A percentile compares a stretch with the other conserved stretches of the same genome.
Evolutionary conservation across 2,113 vertebrate genomes (phyloP).

Genomic region (Alligator mississippiensis): DNA sequence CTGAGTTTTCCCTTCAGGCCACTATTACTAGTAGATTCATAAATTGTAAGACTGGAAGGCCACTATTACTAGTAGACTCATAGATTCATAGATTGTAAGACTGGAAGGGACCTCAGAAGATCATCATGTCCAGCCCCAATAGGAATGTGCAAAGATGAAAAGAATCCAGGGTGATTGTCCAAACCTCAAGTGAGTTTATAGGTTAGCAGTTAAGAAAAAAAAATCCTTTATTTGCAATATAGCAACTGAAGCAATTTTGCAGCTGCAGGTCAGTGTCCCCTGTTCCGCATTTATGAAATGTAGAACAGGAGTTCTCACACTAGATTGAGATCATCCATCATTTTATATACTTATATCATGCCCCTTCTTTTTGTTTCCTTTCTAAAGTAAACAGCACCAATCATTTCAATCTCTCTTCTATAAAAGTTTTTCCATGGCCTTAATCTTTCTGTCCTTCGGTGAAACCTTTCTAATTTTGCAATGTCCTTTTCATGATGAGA

Average conservation of each 20-base stretch:
- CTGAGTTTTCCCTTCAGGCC: not conserved
- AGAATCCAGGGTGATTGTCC: not conserved
- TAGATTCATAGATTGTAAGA: not conserved
- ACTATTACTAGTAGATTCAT: not conserved
- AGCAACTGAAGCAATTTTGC: not conserved
- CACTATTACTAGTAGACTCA: not conserved
- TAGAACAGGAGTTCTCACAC: not conserved
- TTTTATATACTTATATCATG: not conserved
- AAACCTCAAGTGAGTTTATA: not conserved
- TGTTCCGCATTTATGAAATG: not conserved
- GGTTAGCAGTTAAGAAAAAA: not conserved
- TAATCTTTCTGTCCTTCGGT: not conserved
- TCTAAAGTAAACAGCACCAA: not conserved
- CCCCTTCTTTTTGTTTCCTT: not conserved
- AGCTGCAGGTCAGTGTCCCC: not conserved
- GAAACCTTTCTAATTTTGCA: not conserved
- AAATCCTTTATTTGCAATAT: not conserved
- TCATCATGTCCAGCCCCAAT: too few relatives aligned
- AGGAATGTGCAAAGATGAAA: not conserved
- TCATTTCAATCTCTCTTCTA: not conserved
- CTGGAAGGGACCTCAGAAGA: too few relatives aligned
- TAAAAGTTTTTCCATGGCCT: not conserved
- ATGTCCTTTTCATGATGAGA: not conserved
- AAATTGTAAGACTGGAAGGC: too few relatives aligned
- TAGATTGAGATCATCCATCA: rapidly evolving